A percentile compares a stretch with the other conserved stretches of the same genome.
phyloP scores from a whole-genome alignment of 2,888 invertebrate species.

The Lamproptera curius region DNA sequence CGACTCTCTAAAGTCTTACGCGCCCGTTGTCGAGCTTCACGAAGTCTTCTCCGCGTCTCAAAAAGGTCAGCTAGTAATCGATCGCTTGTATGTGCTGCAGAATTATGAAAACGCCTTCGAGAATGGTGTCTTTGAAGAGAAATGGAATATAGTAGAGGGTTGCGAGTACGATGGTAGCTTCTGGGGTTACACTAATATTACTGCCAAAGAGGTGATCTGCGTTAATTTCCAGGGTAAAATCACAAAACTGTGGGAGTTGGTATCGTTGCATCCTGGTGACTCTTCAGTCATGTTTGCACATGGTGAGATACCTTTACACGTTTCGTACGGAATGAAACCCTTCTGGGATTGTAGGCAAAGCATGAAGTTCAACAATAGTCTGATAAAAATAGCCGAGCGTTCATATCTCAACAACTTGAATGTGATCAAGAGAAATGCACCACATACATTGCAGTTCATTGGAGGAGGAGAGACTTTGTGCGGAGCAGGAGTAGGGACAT shows the following conservation, averaged over 20 bases:
- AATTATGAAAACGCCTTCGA: conserved; percentile 92
- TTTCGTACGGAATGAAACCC: conserved; percentile 87
- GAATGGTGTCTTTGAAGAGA: conserved; percentile 88
- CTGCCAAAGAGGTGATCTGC: conserved; percentile 82
- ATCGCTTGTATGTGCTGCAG: conserved; percentile 88
- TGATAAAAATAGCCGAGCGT: conserved; percentile 84
- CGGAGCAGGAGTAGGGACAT: conserved; percentile 84
- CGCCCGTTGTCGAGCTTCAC: conserved; percentile 92
- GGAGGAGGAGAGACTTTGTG: conserved; percentile 93
- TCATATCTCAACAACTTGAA: conserved; percentile 50
- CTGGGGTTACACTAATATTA: conserved; percentile 86
- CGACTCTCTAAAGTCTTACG: conserved; percentile 84
- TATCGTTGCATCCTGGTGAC: conserved; percentile 56
- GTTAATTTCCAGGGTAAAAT: conserved; percentile 90
- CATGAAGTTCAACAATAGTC: conserved; percentile 89
- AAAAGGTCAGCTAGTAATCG: conserved; percentile 72
- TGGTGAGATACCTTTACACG: conserved; percentile 92
- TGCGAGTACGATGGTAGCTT: conserved; percentile 69
- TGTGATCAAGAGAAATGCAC: conserved; percentile 66
- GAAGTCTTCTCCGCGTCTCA: conserved; percentile 79
- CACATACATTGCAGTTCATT: conserved; percentile 90
- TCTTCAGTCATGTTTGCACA: conserved; percentile 84
- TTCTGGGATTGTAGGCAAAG: conserved; percentile 95
- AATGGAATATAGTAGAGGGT: conserved; percentile 84
- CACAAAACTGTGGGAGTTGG: conserved; percentile 79